phyloP scores from a whole-genome alignment of 2,113 vertebrate species.

The Corydoras maculifer region DNA sequence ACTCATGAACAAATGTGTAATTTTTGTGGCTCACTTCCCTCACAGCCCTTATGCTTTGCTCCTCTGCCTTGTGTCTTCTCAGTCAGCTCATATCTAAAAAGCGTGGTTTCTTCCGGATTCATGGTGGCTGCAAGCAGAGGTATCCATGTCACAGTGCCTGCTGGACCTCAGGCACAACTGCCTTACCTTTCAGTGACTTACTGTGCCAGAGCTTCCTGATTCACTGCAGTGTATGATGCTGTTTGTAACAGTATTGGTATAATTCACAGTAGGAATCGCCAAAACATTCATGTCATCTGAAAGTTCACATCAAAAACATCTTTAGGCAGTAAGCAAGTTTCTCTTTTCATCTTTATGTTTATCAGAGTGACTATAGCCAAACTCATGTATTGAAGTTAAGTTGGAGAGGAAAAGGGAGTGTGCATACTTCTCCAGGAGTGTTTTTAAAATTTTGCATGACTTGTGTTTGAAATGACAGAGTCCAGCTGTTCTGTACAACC shows the following conservation, averaged over 20 bases:
- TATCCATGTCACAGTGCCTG: constrained; percentile 65
- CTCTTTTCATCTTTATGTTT: too few relatives aligned
- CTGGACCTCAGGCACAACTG: constrained; percentile 52
- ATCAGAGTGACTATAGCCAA: too few relatives aligned
- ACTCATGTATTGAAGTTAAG: too few relatives aligned
- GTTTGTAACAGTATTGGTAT: not conserved
- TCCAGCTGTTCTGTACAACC: too few relatives aligned
- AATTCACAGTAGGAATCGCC: too few relatives aligned
- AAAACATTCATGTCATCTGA: too few relatives aligned
- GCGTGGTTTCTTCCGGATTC: constrained; percentile 94
- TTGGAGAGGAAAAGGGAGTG: too few relatives aligned
- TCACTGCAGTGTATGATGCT: constrained; percentile 6
- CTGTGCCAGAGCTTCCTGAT: constrained; percentile 45
- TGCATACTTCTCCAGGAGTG: too few relatives aligned
- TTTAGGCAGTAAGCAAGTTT: too few relatives aligned
- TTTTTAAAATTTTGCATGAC: too few relatives aligned
- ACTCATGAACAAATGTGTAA: constrained; percentile 28
- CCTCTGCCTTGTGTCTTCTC: constrained; percentile 81
- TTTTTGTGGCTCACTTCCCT: constrained; percentile 22
- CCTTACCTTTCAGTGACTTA: constrained; percentile 46
- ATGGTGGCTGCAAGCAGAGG: constrained; percentile 93
- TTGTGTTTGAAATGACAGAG: too few relatives aligned
- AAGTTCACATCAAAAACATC: too few relatives aligned
- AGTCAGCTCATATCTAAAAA: constrained; percentile 94
- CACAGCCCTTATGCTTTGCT: constrained; percentile 64